Evolutionary conservation across 2,113 vertebrate genomes (phyloP).

Genomic region (Ardeotis arabs): DNA sequence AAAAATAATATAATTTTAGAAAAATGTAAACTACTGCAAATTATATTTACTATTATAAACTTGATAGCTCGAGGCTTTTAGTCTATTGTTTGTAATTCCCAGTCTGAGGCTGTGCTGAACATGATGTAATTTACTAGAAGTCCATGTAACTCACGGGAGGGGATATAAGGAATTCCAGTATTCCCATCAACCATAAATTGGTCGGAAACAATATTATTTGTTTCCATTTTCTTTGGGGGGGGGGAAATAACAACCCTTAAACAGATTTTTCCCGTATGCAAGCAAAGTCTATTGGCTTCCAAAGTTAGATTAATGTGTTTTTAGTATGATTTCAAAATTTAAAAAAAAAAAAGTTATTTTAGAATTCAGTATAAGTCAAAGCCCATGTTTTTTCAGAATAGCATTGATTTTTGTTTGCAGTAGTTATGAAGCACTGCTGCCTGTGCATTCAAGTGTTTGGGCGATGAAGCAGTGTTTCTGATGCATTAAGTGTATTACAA

Average conservation of each 20-base stretch:
- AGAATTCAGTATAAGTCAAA: neutral
- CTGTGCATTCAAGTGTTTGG: neutral
- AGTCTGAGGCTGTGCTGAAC: neutral
- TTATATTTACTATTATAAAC: neutral
- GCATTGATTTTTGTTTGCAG: neutral
- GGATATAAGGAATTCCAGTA: slow-evolving; percentile 31
- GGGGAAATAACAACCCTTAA: slow-evolving; percentile 10
- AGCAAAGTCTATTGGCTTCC: neutral
- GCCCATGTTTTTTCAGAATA: neutral
- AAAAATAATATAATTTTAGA: neutral
- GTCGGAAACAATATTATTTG: slow-evolving; percentile 39
- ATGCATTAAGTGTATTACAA: neutral
- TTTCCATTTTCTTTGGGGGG: slow-evolving; percentile 31
- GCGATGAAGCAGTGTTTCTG: neutral
- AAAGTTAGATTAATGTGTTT: slow-evolving; percentile 17
- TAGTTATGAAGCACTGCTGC: neutral
- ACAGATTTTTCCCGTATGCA: neutral
- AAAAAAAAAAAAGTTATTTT: neutral
- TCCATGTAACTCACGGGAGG: neutral
- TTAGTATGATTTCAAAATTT: neutral
- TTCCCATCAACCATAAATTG: slow-evolving; percentile 19
- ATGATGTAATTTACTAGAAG: neutral
- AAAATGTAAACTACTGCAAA: neutral
- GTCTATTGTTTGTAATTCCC: slow-evolving; percentile 1
- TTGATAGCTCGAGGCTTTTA: neutral